Evolutionary conservation across 1,140 invertebrate genomes (phyloP), one percentile per base, ranked within the genome.

Genomic region (Heliconius congener): DNA sequence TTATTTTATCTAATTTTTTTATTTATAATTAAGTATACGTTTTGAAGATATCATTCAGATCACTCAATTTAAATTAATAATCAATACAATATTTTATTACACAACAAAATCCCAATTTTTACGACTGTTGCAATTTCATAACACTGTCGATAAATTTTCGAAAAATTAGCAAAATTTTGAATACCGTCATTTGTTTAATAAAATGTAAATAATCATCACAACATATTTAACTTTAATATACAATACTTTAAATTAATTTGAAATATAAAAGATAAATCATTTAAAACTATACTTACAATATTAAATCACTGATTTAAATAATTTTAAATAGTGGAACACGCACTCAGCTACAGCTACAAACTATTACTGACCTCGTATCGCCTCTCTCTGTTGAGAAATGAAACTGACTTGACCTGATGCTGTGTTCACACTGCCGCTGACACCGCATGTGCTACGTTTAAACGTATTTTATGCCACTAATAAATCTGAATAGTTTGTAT

Each of bases 341-440:
- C 72, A 77, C 73, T 73, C 74, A 78, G 77, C 78, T 74, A 72
- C 71, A 82, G 79, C 23, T 70, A 79, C 81, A 77, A 78, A 81
- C 78, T 84, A 79, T 78, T 78, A 90, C 88, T 88, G 85, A 86
- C 84, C 84, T 83, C 80, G 82, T 42, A 76, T 57, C 74, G 81
- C 87, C 86, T 85, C 87, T 87, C 86, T 90, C 85, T 78, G 82
- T 90, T 90, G 86, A 84, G 88, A 90, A 90, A 90, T 90, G 86
- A 76, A 85, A 82, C 81, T 79, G 73, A 79, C 80, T 74, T 83
- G 81, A 82, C 82, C 80, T 74, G 74, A 81, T 83, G 85, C 80
- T 42, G 50, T 81, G 84, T 83, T 87, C 79, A 75, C 71, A 82
- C 71, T 66, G 71, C 34, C 50, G 79, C 73, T 70, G 46, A 9